Base-by-base conservation (phyloP, 2,888 invertebrate genomes). In the Mesochorus sp. region DNA sequence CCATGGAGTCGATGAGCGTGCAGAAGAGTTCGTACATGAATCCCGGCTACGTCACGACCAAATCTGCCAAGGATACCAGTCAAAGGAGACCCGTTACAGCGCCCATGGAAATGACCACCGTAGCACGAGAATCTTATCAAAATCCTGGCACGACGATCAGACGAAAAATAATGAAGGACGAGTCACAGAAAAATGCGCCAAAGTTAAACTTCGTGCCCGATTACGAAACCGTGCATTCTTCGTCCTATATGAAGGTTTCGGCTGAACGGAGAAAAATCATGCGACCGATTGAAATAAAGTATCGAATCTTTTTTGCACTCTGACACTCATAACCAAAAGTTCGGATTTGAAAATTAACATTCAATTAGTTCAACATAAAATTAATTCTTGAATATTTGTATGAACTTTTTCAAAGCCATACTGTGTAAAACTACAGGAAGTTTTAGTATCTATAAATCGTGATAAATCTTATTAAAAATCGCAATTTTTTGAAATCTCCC, bases 121-220 rank as follows among this genome's bases (percentile, higher is more conserved):
- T 80, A 6, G 80, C 66, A 26, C 83, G 80, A 8, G 80, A 83
- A 37, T 85, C 85, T n/a, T 86, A 82, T 77, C 37, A 71, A 53
- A 12, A 61, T 42, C 55, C 80, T 10, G 57, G 51, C 19, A 3
- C 26, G 31, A 8, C 64, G 59, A 28, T 6, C 3, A 70, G 51
- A 51, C 59, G 62, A 12, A 14, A n/a, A 5, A 34, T 8, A 8
- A 37, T 68, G 14, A 62, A 3, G n/a, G 71, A 61, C 12, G 51
- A 31, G 4, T 21, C 21, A n/a, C n/a, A n/a, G 10, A 74, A 67
- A 8, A 39, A 39, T 57, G 61, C 64, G 2, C 76, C 82, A 79
- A 78, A 77, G 19, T 80, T 80, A 1, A 81, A 78, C 21, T 77
- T 68, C 8, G 80, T 78, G n/a, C 81, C 81, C n/a, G 82, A 85